These are phyloP conservation scores for Megalopta genalis DNA, from an alignment of 1,140 invertebrate genomes.

Conservation along the genomic window DNA sequence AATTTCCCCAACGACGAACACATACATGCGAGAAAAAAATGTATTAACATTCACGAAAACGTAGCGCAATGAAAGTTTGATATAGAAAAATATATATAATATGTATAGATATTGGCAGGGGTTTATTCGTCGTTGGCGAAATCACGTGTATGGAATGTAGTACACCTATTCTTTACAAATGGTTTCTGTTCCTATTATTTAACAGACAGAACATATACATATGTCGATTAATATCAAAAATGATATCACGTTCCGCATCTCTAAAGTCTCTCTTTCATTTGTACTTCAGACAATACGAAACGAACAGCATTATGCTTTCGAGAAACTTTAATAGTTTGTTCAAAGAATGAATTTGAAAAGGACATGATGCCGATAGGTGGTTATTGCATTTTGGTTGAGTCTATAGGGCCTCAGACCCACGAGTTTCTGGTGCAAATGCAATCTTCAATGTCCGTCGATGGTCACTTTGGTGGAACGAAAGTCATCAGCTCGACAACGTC, in stretches of 20 bases:
- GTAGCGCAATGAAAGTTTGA: slow-evolving; percentile 6
- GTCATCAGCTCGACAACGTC: slow-evolving; percentile 59
- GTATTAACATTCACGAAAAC: slow-evolving; percentile 3
- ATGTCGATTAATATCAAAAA: not conserved
- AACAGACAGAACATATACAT: not conserved
- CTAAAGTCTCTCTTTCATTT: not conserved
- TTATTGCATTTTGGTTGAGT: slow-evolving; percentile 66
- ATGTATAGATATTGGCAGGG: slow-evolving; percentile 15
- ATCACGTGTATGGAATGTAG: slow-evolving; percentile 28
- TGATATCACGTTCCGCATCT: not conserved
- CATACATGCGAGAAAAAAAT: slow-evolving; percentile 22
- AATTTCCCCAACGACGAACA: slow-evolving; percentile 35
- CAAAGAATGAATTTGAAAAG: slow-evolving; percentile 46
- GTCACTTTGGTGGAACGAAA: slow-evolving; percentile 65
- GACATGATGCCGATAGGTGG: slow-evolving; percentile 56
- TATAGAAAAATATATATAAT: slow-evolving; percentile 43
- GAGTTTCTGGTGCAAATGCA: slow-evolving; percentile 63
- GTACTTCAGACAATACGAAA: slow-evolving; percentile 55
- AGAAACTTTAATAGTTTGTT: slow-evolving; percentile 66
- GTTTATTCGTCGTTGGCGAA: slow-evolving; percentile 27
- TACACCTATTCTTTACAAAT: not conserved
- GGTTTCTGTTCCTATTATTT: not conserved
- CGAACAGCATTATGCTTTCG: slow-evolving; percentile 64
- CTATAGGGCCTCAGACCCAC: slow-evolving; percentile 33
- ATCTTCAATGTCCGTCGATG: slow-evolving; percentile 64